Conservation (phyloP, 2,113 vertebrate genomes). For the Morphnarchus princeps region DNA sequence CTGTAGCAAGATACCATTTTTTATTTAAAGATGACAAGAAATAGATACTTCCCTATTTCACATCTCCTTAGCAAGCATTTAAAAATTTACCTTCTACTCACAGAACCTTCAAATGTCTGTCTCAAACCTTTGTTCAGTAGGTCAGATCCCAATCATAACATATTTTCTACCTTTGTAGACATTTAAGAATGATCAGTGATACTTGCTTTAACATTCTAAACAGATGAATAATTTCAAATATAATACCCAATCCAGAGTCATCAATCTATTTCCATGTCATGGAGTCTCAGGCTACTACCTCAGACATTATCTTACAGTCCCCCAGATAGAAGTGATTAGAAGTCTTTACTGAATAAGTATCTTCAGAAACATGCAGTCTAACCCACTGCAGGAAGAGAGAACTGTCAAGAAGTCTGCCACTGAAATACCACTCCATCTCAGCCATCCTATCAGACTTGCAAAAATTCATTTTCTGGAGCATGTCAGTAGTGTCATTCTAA, state of each 20-base stretch:
- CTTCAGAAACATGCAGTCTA: background rate
- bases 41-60: background rate
- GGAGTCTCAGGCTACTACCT: background rate
- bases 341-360: background rate
- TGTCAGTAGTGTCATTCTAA: background rate
- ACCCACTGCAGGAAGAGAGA: background rate
- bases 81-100: background rate
- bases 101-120: background rate
- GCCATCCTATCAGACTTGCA: background rate
- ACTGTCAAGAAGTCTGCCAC: background rate
- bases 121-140: background rate
- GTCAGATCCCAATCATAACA: background rate
- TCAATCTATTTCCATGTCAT: background rate
- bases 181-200: background rate
- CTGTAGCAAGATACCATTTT: background rate
- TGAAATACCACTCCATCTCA: background rate
- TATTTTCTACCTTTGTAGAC: background rate
- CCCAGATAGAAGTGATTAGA: background rate
- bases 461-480: background rate
- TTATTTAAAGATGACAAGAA: background rate
- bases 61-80: background rate
- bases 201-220: background rate
- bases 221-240: background rate
- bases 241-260: background rate
- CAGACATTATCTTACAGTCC: background rate